These are phyloP conservation scores for Echeneis naucrates DNA, from an alignment of 2,797 vertebrate genomes.

Conservation along the genomic window DNA sequence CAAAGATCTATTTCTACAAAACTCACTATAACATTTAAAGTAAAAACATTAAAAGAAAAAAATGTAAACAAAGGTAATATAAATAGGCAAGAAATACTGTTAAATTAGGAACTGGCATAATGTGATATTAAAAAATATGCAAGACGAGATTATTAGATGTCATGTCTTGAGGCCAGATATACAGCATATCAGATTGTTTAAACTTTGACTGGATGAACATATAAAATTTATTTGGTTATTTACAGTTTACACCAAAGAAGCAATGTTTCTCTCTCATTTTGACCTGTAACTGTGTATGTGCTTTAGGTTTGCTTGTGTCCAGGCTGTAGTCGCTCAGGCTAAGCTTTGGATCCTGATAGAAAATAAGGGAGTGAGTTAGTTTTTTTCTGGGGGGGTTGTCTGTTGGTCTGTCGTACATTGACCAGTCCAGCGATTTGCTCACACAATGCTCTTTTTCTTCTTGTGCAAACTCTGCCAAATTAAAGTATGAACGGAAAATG, in stretches of 20 bases:
- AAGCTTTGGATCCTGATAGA: constrained; percentile 23
- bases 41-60: constrained; percentile 1
- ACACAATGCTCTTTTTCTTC: background rate
- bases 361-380: constrained; percentile 18
- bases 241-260: background rate
- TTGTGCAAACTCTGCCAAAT: background rate
- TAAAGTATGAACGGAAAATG: background rate
- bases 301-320: constrained; percentile 2
- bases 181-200: background rate
- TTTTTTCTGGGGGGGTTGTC: background rate
- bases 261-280: background rate
- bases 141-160: background rate
- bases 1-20: background rate
- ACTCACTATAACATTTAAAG: background rate
- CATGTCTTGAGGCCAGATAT: background rate
- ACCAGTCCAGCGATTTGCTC: background rate
- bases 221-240: background rate
- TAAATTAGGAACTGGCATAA: background rate
- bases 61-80: background rate
- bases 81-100: background rate
- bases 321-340: constrained; percentile 15
- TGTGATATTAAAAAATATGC: background rate
- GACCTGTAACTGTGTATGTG: constrained; percentile 6
- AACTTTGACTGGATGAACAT: background rate
- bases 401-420: background rate